phyloP scores from a whole-genome alignment of 2,113 vertebrate species.

The Crotalus horridus region DNA sequence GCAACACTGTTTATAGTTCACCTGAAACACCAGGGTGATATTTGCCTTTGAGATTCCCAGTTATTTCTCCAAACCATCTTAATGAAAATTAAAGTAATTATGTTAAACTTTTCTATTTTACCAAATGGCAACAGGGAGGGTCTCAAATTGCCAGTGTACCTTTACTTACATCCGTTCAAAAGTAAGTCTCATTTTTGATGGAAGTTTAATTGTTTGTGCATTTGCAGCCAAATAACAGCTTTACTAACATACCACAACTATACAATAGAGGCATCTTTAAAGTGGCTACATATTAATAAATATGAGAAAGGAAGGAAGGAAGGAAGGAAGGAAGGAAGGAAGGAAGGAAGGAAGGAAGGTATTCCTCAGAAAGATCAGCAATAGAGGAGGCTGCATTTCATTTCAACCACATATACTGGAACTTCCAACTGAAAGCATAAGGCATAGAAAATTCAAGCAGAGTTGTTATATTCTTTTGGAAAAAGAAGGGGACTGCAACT shows the following conservation, averaged over 20 bases:
- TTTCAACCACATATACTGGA: conserved; percentile 61
- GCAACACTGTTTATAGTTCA: background rate
- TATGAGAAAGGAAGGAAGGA: background rate
- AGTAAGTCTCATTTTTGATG: background rate
- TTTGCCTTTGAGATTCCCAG: background rate
- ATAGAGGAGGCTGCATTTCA: conserved; percentile 30
- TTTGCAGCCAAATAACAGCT: background rate
- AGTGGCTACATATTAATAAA: background rate
- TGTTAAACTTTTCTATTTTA: background rate
- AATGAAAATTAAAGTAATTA: background rate
- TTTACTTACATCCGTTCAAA: background rate
- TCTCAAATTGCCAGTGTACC: background rate
- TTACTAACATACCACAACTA: background rate
- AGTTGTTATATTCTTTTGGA: conserved; percentile 54
- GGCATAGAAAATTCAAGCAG: conserved; percentile 64
- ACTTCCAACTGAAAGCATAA: conserved; percentile 76
- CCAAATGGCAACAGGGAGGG: background rate
- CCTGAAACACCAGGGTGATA: background rate
- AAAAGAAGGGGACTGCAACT: conserved; percentile 22
- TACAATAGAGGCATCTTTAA: background rate
- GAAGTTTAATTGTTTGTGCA: background rate
- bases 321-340: background rate
- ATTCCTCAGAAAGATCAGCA: background rate
- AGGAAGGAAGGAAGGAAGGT: background rate
- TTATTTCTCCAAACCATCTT: background rate